These are phyloP conservation scores for Heliothis peltigera DNA, from an alignment of 2,888 invertebrate species.

Conservation along the genomic window DNA sequence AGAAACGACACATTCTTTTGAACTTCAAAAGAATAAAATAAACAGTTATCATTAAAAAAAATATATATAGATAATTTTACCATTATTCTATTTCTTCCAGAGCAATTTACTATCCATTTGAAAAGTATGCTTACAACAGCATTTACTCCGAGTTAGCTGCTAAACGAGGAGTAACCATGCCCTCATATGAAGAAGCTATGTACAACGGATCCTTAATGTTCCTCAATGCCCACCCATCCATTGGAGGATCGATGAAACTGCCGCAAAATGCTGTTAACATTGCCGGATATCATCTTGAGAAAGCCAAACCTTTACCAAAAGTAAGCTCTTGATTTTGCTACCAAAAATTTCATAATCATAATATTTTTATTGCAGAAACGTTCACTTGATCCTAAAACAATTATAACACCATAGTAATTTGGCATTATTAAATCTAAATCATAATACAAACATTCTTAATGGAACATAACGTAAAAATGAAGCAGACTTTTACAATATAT, in stretches of 20 bases:
- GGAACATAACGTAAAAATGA: not conserved
- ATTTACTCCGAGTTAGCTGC: conserved; percentile 67
- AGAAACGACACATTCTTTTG: too few relatives aligned
- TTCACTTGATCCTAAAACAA: too few relatives aligned
- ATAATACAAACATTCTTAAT: not conserved
- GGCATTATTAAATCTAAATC: too few relatives aligned
- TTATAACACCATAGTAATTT: too few relatives aligned
- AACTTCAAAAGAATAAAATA: too few relatives aligned
- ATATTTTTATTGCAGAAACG: too few relatives aligned
- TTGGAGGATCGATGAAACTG: conserved; percentile 68
- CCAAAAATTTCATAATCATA: too few relatives aligned
- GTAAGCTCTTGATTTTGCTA: conserved; percentile 59
- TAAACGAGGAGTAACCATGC: conserved; percentile 69
- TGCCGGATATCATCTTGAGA: conserved; percentile 78
- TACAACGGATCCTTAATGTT: conserved; percentile 72
- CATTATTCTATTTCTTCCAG: conserved; percentile 62
- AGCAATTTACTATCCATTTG: conserved; percentile 63
- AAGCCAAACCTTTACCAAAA: conserved; percentile 73
- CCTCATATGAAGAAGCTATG: conserved; percentile 71
- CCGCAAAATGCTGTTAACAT: conserved; percentile 76
- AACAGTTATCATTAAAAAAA: too few relatives aligned
- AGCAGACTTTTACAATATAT: not conserved
- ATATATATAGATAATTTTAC: not conserved
- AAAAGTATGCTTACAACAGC: conserved; percentile 67
- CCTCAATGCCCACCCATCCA: conserved; percentile 73